Base-by-base conservation (phyloP, 2,888 invertebrate genomes). In the Leptinotarsa juncta region DNA sequence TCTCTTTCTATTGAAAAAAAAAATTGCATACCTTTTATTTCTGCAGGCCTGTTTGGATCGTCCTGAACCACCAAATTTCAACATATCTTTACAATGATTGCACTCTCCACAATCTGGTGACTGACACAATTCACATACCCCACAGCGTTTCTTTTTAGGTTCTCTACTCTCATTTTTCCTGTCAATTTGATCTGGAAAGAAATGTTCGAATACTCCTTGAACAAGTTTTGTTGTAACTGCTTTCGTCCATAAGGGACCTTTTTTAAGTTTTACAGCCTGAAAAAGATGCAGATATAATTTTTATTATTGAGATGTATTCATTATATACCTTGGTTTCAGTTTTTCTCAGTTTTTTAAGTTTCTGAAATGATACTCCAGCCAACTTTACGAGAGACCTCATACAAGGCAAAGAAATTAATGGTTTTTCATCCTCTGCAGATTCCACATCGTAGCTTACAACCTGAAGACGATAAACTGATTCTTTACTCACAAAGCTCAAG, bases 141-240 rank as follows among this genome's bases (percentile, higher is more conserved):
- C 94, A 87, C 95, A 95, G 71, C 94, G 88, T 79, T 91, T 91
- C 79, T 93, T 90, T 79, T 92, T 90, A n/a, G 91, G 88, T 74
- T 90, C 91, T 82, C 90, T 91, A 53, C 86, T 87, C 20, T 78
- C 79, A 42, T 73, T 78, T 65, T 73, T 78, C 15, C 91, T 90
- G 73, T 92, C 92, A 71, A 94, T 89, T 82, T 94, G 94, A 80
- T 93, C 92, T 0, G 91, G 87, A 83, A 96, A 96, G 85, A 95
- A 93, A 77, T 90, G 91, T 87, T 96, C 95, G 85, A 96, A 96
- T 72, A 95, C 92, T 83, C 92, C 91, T 70, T 90, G 89, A 0
- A 96, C 95, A 15, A 96, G 89, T 49, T 92, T 91, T 4, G 96
- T 96, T 0, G 95, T 95, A 0, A 94, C 94, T 0, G 96, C 95